These are phyloP conservation scores for Pocillopora meandrina DNA, from an alignment of 92 coral and sea anemone species.

Conservation along the genomic window DNA sequence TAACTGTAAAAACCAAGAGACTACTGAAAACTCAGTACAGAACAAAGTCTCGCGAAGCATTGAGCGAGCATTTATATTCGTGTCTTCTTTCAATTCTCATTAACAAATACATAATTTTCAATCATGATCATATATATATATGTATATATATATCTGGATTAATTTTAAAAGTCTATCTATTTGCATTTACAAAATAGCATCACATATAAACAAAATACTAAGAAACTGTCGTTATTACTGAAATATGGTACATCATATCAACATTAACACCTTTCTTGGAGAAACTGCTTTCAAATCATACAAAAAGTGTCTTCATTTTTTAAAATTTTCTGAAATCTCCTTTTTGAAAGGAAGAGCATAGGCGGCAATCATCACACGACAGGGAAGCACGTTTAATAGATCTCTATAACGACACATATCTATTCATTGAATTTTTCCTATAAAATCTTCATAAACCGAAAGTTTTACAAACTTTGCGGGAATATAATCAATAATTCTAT, in stretches of 20 bases:
- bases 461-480: constrained; percentile 53
- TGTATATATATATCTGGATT: constrained; percentile 67
- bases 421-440: constrained; percentile 41
- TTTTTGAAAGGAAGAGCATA: constrained; percentile 83
- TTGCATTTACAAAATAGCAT: constrained; percentile 95
- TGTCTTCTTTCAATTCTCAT: constrained; percentile 59
- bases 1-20: not conserved
- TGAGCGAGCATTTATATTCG: constrained; percentile 52
- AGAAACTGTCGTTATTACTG: constrained; percentile 80
- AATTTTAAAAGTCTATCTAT: constrained; percentile 89
- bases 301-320: constrained; percentile 57
- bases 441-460: constrained; percentile 47
- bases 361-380: constrained; percentile 41
- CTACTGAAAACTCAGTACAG: not conserved
- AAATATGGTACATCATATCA: constrained; percentile 92
- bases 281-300: constrained; percentile 71
- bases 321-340: constrained; percentile 56
- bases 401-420: constrained; percentile 27
- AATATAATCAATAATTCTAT: constrained; percentile 45
- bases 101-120: constrained; percentile 68
- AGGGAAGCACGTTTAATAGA: constrained; percentile 7
- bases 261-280: constrained; percentile 64
- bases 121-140: constrained; percentile 81
- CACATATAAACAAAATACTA: constrained; percentile 93
- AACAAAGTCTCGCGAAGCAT: constrained; percentile 21